These are phyloP conservation scores for Naso thynnoides DNA, from an alignment of 2,797 vertebrate species.

Conservation along the genomic window DNA sequence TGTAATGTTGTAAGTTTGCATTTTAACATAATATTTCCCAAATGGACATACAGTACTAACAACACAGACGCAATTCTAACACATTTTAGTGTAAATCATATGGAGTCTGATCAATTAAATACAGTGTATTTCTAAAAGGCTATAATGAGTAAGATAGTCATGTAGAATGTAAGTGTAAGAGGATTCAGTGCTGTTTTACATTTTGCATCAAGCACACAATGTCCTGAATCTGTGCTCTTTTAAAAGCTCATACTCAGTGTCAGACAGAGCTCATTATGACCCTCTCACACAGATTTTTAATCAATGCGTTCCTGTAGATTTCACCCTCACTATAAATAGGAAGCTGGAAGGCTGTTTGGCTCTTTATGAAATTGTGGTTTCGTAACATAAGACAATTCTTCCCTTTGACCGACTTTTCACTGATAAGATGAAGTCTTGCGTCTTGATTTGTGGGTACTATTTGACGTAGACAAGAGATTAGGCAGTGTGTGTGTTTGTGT, in stretches of 20 bases:
- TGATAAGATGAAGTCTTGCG: neutral
- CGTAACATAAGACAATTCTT: neutral
- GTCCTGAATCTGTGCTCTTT: neutral
- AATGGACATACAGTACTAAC: neutral
- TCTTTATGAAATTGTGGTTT: conserved; percentile 9
- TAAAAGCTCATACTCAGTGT: neutral
- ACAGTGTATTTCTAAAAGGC: neutral
- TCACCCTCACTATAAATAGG: conserved; percentile 20
- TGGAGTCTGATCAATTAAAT: neutral
- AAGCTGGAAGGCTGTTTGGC: conserved; percentile 1
- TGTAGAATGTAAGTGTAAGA: neutral
- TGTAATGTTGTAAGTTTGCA: neutral
- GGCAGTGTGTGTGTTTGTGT: neutral
- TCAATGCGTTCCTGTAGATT: conserved; percentile 9
- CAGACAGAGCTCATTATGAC: conserved; percentile 1
- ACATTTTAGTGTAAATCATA: neutral
- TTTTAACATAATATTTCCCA: neutral
- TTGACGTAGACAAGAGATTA: neutral
- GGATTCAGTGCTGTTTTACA: neutral
- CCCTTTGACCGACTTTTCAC: conserved; percentile 6
- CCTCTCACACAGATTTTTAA: conserved; percentile 6
- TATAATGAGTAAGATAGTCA: neutral
- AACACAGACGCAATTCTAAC: neutral
- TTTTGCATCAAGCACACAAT: neutral
- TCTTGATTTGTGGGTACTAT: conserved; percentile 27